A percentile compares a stretch with the other conserved stretches of the same genome.
Conservation (phyloP, 1,140 invertebrate species). For the Platorchestia sp. region DNA sequence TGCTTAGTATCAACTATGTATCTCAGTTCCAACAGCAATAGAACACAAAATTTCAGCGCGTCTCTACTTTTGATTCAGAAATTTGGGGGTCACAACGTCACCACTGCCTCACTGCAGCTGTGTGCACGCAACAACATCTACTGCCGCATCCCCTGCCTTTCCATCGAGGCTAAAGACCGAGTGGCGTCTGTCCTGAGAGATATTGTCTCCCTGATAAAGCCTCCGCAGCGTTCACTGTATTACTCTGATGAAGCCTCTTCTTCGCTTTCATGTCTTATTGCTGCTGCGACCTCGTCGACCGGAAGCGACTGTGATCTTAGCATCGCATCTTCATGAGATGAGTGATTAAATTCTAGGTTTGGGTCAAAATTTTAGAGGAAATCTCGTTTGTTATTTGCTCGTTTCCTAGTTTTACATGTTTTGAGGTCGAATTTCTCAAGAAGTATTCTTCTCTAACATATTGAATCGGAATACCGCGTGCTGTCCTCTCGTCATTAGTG, state of each 20-base stretch:
- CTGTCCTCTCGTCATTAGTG: background rate
- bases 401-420: background rate
- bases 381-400: background rate
- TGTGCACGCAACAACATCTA: background rate
- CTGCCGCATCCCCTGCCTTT: background rate
- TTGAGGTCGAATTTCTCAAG: background rate
- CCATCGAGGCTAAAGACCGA: background rate
- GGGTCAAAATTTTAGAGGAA: background rate
- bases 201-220: constrained; percentile 39
- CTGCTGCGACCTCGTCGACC: background rate
- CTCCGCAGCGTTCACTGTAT: background rate
- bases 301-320: background rate
- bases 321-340: background rate
- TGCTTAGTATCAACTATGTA: too few species aligned
- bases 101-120: background rate
- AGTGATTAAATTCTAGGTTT: background rate
- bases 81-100: background rate
- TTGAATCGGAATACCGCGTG: background rate
- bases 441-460: background rate
- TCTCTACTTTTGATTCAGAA: background rate
- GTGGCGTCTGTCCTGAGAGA: constrained; percentile 36
- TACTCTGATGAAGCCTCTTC: constrained; percentile 36
- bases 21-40: background rate
- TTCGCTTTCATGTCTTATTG: background rate
- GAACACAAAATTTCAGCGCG: too few species aligned